Base-by-base conservation (phyloP, 2,797 vertebrate genomes). In the Chaenodraco wilsoni region DNA sequence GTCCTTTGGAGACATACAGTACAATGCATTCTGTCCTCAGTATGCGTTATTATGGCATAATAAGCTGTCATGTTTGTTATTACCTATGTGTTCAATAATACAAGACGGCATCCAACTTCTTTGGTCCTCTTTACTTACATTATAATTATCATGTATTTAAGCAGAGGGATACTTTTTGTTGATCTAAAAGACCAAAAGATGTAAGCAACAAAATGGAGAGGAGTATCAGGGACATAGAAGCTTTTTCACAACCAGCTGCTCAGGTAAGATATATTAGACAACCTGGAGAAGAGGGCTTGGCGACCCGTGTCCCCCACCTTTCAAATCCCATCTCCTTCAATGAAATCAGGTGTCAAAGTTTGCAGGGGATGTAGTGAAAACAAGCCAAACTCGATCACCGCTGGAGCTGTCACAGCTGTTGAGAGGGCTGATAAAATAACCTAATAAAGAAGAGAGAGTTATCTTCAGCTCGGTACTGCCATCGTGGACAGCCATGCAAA, bases 301-400 rank as follows among this genome's bases (percentile, higher is more conserved):
- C 77, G 90, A 92, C 87, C 87, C 88, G 54, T 90, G 86, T 93
- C 88, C 84, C 76, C 84, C 82, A 85, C 89, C 87, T 92, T 91
- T 93, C 92, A 92, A 92, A 92, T 92, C 87, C 85, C 77, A 87
- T 92, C 87, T 91, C 84, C 87, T 65, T 93, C 86, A 90, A 89
- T 93, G 88, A 92, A 92, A 92, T 91, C 89, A 89, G 81, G 88
- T 92, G 91, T 93, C 93, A 94, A 88, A 89, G 92, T 92, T 90
- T 92, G 87, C 88, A 84, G 86, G 81, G 82, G 88, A 91, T 88
- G 79, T 85, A 84, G 86, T 86, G 90, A 93, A 92, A 93, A 93
- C 91, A 93, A 93, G 91, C 89, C 84, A 79, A 93, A 93, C 89
- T 92, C 84, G 78, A 92, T 93, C 87, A 91, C 61, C 41, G 78